Base-by-base conservation (phyloP, 2,113 vertebrate species). In the Ascaphus truei region DNA sequence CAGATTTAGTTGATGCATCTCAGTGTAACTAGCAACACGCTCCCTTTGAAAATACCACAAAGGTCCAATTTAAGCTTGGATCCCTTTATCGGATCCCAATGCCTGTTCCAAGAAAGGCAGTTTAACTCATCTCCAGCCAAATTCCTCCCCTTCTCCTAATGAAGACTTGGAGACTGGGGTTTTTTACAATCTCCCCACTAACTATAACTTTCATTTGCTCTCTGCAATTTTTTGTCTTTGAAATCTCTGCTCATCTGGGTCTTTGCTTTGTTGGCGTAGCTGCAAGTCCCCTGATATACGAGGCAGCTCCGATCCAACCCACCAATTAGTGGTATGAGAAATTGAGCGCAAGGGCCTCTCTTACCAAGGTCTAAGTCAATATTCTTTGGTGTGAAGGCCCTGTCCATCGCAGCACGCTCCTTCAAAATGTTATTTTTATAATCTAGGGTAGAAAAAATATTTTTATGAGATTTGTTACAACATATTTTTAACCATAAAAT, bases 401-500 rank as follows among this genome's bases (percentile, higher is more conserved):
- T 81, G 67, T 75, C 85, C 62, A 89, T 83, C 71, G 89, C 89
- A 16, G 83, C 86, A 66, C 79, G 89, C 83, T 96, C 96, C 83
- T 94, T 96, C 73, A 96, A 74, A 72, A 96, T 91, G 88, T 98
- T 98, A 89, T 98, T 98, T 81, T 96, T 98, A 83, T 92, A 96
- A 83, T 96, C 96, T 98, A 78, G 23, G 52, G 13, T 0, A 75
- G 68, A 80, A 13, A 77, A 55, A 48, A 73, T 51, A 65, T 10
- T 7, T 27, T 26, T 27, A 20, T 20, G 39, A n/a, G 34, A 57
- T 16, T 51, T 18, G 16, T 29, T 18, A 6, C 36, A 51, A 52
- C 50, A 39, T 15, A 27, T 39, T 64, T 29, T 3, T 1, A 55
- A 12, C 2, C 31, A 65, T 20, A 53, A 16, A 53, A 53, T 10